Base-by-base conservation (phyloP, 2,797 vertebrate genomes). In the Leptatherina wallacei region DNA sequence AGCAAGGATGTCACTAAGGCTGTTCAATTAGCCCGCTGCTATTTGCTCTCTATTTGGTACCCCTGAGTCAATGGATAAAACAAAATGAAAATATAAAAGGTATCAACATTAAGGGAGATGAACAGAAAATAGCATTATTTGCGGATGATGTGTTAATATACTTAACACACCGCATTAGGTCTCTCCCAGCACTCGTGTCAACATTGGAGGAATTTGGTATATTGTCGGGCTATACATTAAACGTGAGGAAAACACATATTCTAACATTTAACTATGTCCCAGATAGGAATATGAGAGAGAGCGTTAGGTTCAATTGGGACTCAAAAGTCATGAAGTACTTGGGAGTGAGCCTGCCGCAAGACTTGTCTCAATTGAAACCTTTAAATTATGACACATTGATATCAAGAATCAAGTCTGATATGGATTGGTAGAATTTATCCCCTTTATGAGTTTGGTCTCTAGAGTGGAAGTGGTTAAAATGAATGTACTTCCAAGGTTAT, bases 91-190 rank as follows among this genome's bases (percentile, higher is more conserved):
- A 44, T 22, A 75, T 75, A 2, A 71, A 57, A 18, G 51, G 36
- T 18, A 5, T 44, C 20, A 0, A 20, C 4, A 70, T 65, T 2
- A 9, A 11, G 32, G 49, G n/a, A 20, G n/a, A 5, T 1, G 27
- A 56, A 10, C 22, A 73, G 8, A 77, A 77, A n/a, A 27, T 57
- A 29, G 57, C 58, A 0, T 13, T 77, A n/a, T 78, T 74, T 8
- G 56, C 64, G 0, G 60, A 75, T 61, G 40, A 77, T 18, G 49
- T 77, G 0, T 16, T 74, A 16, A 32, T 72, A 47, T 75, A 75
- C 1, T 10, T 80, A 42, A 3, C 13, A 8, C 1, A 33, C 0
- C 52, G 57, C 0, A 58, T 12, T 14, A 16, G 1, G 1, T 62
- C 51, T 0, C 2, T 61, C 0, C 36, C 38, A 1, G 22, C 12